Evolutionary conservation across 2,113 vertebrate genomes (phyloP).

Genomic region (Myodes glareolus): DNA sequence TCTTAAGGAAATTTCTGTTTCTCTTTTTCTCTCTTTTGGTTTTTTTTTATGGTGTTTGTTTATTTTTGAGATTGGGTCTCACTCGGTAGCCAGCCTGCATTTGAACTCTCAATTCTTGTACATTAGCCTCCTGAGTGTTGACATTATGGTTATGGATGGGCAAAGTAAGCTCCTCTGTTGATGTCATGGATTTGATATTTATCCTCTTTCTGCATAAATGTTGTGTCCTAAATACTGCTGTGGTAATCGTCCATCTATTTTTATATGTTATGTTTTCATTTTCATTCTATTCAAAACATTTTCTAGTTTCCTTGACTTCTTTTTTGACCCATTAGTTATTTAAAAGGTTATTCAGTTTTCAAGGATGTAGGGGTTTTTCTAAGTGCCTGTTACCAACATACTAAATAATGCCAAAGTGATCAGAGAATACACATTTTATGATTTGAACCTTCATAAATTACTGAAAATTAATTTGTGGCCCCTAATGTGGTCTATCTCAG

Average conservation of each 20-base stretch:
- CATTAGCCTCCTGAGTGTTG: background rate
- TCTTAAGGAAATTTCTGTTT: background rate
- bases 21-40: background rate
- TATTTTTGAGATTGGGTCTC: background rate
- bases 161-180: background rate
- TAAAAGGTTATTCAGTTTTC: background rate
- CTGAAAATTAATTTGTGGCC: background rate
- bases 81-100: background rate
- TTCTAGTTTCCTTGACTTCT: background rate
- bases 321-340: background rate
- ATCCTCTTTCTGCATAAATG: background rate
- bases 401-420: background rate
- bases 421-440: background rate
- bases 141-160: background rate
- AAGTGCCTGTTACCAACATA: background rate
- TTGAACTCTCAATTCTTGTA: background rate
- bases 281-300: background rate
- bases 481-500: background rate
- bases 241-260: background rate
- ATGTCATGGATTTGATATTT: background rate
- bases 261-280: background rate
- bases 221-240: background rate
- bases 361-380: background rate
- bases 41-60: background rate
- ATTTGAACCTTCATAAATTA: background rate